phyloP scores from a whole-genome alignment of 1,140 invertebrate species.

The Drosophila equinoxialis region DNA sequence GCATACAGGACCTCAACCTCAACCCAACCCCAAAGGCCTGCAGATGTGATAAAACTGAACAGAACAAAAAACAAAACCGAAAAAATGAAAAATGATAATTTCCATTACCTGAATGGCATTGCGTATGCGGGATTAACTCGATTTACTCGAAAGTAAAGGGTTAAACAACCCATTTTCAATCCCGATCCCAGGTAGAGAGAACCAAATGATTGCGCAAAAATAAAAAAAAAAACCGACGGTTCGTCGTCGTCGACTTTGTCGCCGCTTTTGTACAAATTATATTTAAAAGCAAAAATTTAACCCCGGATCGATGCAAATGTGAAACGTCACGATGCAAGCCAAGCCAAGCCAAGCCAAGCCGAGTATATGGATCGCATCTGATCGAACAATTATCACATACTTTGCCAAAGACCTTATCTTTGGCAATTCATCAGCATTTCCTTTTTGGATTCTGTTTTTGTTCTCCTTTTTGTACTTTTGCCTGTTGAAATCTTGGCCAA shows the following conservation, averaged over 20 bases:
- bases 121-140: conserved; percentile 69
- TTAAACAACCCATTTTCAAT: conserved; percentile 59
- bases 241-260: background rate
- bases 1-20: conserved; percentile 28
- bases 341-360: background rate
- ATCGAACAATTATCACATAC: conserved; percentile 27
- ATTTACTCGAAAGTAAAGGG: conserved; percentile 64
- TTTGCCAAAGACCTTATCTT: background rate
- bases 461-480: background rate
- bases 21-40: conserved; percentile 35
- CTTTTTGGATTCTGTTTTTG: background rate
- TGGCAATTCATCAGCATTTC: background rate
- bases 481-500: background rate
- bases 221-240: conserved; percentile 16
- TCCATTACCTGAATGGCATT: conserved; percentile 47
- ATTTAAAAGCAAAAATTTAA: conserved; percentile 59
- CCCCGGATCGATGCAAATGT: conserved; percentile 33
- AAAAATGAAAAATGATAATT: conserved; percentile 78
- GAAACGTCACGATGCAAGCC: conserved; percentile 7
- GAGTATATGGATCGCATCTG: background rate
- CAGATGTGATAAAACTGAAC: conserved; percentile 47
- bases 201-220: conserved; percentile 53
- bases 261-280: conserved; percentile 51
- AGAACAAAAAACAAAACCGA: conserved; percentile 13
- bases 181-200: conserved; percentile 49